These are phyloP conservation scores for Alosa alosa DNA, from an alignment of 2,113 vertebrate species.

Conservation along the genomic window DNA sequence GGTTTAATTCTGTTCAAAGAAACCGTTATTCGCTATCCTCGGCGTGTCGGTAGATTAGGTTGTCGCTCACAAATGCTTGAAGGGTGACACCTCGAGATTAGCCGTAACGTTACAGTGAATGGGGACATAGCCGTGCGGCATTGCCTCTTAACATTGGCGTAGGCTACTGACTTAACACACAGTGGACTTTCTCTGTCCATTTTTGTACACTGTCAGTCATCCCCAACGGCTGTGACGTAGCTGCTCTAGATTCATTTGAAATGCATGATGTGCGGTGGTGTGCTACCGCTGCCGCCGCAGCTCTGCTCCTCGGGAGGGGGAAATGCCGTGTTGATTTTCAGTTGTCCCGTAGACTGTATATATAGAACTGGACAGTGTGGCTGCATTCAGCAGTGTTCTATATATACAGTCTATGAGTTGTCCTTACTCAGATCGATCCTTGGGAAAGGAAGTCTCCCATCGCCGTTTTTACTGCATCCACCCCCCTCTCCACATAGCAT, in stretches of 20 bases:
- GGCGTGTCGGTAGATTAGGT: background rate
- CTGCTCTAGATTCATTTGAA: conserved; percentile 57
- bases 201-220: conserved; percentile 16
- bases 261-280: conserved; percentile 40
- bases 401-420: background rate
- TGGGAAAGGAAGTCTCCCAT: background rate
- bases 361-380: no score
- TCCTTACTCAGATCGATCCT: background rate
- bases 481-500: background rate
- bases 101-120: background rate
- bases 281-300: conserved; percentile 1
- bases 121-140: background rate
- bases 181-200: conserved; percentile 4
- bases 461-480: background rate
- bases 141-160: background rate
- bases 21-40: background rate
- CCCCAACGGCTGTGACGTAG: conserved; percentile 48
- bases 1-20: background rate
- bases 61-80: background rate
- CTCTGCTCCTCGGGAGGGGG: conserved; percentile 53
- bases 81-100: background rate
- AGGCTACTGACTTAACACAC: background rate
- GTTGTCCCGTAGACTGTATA: background rate
- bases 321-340: conserved; percentile 69
- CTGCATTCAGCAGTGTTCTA: no score